These are phyloP conservation scores for Pachyramphus minor DNA, from an alignment of 2,113 vertebrate genomes.

Conservation along the genomic window DNA sequence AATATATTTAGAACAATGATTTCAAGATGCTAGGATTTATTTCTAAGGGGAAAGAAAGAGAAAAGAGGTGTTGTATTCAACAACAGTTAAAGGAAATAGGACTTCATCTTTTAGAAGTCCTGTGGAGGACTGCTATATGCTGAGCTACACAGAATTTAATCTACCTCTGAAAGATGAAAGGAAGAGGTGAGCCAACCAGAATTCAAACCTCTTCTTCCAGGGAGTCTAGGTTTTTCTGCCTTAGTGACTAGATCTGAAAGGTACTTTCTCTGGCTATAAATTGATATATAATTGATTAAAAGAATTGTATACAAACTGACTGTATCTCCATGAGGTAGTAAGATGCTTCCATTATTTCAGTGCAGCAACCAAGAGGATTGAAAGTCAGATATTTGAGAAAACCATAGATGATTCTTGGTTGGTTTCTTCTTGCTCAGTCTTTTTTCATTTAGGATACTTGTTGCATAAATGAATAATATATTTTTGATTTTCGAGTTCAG, in stretches of 20 bases:
- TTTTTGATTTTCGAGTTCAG: background rate
- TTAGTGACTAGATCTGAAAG: background rate
- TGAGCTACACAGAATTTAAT: background rate
- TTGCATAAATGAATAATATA: fast-evolving
- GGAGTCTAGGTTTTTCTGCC: background rate
- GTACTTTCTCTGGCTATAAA: background rate
- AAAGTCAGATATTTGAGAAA: background rate
- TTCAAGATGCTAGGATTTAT: background rate
- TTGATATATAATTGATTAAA: background rate
- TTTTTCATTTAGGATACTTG: background rate
- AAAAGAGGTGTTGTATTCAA: background rate
- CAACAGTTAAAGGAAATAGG: background rate
- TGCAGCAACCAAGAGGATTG: background rate
- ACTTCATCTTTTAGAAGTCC: background rate
- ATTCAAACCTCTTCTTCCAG: background rate
- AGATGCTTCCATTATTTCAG: background rate
- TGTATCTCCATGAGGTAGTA: background rate
- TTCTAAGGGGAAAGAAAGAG: background rate
- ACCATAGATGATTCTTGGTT: background rate
- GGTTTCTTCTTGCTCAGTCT: background rate
- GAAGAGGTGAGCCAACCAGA: background rate
- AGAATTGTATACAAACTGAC: background rate
- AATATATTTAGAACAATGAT: background rate
- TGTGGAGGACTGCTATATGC: background rate
- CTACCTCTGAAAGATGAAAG: background rate